Evolutionary conservation across 2,888 invertebrate species (phyloP), one percentile per base, ranked within the genome.

Genomic region (Protodeltote pygarga): DNA sequence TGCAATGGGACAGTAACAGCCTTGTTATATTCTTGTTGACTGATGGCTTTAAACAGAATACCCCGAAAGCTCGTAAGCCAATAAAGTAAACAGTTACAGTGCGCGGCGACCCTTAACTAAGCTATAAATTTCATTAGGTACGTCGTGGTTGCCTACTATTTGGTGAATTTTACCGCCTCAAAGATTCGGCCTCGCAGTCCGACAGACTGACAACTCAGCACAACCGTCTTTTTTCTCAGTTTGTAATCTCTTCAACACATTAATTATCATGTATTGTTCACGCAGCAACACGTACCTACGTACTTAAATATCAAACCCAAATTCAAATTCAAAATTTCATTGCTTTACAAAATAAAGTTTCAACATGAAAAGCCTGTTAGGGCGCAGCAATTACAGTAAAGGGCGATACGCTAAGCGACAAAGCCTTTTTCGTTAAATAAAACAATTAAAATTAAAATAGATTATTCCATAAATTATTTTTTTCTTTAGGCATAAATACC

Each of bases 101-200:
- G 6, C 21, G 6, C 38, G 42, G 28, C 32, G 37, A 11, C 32
- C 50, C 23, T 13, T 39, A 39, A 16, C 25, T 54, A 28, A 38
- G 25, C 40, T 25, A 61, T 50, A 63, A 60, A 60, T 61, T 64
- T 64, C 21, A 48, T 52, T 45, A 48, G 15, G 17, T 52, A 48
- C 17, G 17, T 52, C 33, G 21, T 14, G 29, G n/a, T n/a, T n/a
- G n/a, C n/a, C n/a, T 14, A 53, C 16, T 35, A 47, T 33, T 52
- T 40, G 34, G 28, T 28, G 28, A 46, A 13, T 53, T 65, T 55
- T 28, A 60, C 49, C 17, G 34, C 27, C 15, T 42, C 48, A 25
- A 40, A 44, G 13, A 35, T 38, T 41, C 14, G 20, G 20, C n/a
- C 19, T 25, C 14, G 14, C 6, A 6, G 9, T 14, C 41, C 11